These are phyloP conservation scores for Folsomia candida DNA, from an alignment of 2,888 invertebrate species.

Conservation along the genomic window DNA sequence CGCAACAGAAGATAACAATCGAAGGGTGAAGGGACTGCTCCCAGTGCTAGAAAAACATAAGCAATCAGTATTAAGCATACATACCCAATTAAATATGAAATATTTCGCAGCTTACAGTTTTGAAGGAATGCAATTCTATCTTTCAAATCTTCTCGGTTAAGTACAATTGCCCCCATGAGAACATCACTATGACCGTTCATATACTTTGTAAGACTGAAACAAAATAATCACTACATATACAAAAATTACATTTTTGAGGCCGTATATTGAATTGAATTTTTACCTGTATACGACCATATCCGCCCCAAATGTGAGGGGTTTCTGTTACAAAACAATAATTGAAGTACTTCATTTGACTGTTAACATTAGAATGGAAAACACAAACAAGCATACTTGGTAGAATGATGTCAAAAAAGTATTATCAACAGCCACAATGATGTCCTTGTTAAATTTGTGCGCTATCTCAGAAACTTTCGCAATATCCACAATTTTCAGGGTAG, in stretches of 20 bases:
- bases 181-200: slow-evolving; percentile 98
- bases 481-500: slow-evolving; percentile 61
- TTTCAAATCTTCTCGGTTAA: slow-evolving; percentile 70
- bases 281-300: slow-evolving; percentile 88
- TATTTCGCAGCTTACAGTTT: slow-evolving; percentile 66
- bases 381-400: slow-evolving; percentile 56
- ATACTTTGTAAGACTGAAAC: too few species aligned
- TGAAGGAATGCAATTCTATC: slow-evolving; percentile 77
- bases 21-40: slow-evolving; percentile 56
- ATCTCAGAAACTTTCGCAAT: slow-evolving; percentile 57
- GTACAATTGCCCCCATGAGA: slow-evolving; percentile 86
- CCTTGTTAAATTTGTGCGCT: slow-evolving; percentile 52
- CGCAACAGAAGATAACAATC: slow-evolving; percentile 62
- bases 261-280: too few species aligned
- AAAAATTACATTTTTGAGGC: too few species aligned
- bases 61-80: too few species aligned
- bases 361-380: not conserved
- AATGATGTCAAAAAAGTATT: slow-evolving; percentile 62
- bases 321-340: slow-evolving; percentile 56
- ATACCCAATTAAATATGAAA: not conserved
- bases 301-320: slow-evolving; percentile 84
- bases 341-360: not conserved
- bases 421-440: slow-evolving; percentile 59
- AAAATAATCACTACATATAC: too few species aligned
- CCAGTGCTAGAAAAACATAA: slow-evolving; percentile 23